These are phyloP conservation scores for Papilio aristodemus DNA, from an alignment of 1,140 invertebrate genomes.

Conservation along the genomic window DNA sequence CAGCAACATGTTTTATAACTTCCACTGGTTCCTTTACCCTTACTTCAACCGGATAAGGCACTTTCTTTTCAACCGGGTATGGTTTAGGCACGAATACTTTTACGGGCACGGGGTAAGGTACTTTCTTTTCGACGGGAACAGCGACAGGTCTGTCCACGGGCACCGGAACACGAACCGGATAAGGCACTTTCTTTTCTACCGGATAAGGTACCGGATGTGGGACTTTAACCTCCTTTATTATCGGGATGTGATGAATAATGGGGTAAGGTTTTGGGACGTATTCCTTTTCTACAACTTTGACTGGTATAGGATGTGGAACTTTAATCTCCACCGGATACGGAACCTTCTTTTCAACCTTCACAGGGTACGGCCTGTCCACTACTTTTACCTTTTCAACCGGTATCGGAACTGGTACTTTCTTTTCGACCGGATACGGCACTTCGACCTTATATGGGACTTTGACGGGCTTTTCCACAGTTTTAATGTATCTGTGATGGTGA, in stretches of 20 bases:
- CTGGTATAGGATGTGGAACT: slow-evolving; percentile 78
- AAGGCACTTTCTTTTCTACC: slow-evolving; percentile 81
- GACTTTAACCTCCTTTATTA: slow-evolving; percentile 77
- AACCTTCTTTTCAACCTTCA: slow-evolving; percentile 84
- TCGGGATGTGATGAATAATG: slow-evolving; percentile 78
- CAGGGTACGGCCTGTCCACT: slow-evolving; percentile 83
- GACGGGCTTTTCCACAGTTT: slow-evolving; percentile 81
- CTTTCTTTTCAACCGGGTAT: slow-evolving; percentile 80
- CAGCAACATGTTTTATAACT: slow-evolving; percentile 79
- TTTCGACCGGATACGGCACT: slow-evolving; percentile 82
- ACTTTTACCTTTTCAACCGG: slow-evolving; percentile 84
- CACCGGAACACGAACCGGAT: slow-evolving; percentile 75
- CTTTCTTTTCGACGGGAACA: slow-evolving; percentile 77
- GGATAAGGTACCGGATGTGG: slow-evolving; percentile 77
- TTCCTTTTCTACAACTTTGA: slow-evolving; percentile 78
- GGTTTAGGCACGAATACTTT: slow-evolving; percentile 80
- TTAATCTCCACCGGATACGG: slow-evolving; percentile 84
- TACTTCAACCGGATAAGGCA: slow-evolving; percentile 81
- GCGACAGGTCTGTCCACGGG: slow-evolving; percentile 80
- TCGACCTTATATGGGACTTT: slow-evolving; percentile 75
- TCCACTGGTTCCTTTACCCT: slow-evolving; percentile 81
- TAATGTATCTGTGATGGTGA: slow-evolving; percentile 82
- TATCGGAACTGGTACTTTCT: slow-evolving; percentile 82
- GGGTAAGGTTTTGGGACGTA: slow-evolving; percentile 82
- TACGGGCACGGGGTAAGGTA: slow-evolving; percentile 78